Evolutionary conservation across 1,140 invertebrate genomes (phyloP).

Genomic region (Microplitis demolitor): DNA sequence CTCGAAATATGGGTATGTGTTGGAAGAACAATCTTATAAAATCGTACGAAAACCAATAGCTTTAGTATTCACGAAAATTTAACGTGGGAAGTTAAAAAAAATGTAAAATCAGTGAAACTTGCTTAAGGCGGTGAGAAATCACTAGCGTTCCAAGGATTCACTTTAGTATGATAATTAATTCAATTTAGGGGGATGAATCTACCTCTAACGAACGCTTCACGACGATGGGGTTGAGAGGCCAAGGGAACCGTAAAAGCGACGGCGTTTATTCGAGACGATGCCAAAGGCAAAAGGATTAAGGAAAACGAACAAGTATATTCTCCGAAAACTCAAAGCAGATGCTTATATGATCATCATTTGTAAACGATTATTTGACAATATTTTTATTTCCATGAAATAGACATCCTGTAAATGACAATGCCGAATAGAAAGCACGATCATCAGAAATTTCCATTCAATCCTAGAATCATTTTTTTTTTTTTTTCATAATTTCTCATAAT

Average conservation of each 20-base stretch:
- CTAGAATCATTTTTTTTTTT: too few species aligned
- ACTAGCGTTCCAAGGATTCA: conserved; percentile 41
- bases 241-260: conserved; percentile 39
- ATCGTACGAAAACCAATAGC: not conserved
- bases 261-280: conserved; percentile 29
- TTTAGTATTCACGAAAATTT: not conserved
- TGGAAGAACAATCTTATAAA: not conserved
- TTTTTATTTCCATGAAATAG: not conserved
- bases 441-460: too few species aligned
- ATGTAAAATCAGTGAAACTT: conserved; percentile 21
- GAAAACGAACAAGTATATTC: conserved; percentile 28
- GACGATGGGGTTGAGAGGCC: conserved; percentile 42
- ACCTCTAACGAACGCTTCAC: conserved; percentile 46
- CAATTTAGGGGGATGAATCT: conserved; percentile 47
- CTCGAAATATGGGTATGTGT: too few species aligned
- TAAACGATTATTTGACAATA: not conserved
- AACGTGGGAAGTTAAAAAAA: conserved; percentile 19
- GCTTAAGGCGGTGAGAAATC: conserved; percentile 22
- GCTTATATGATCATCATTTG: not conserved
- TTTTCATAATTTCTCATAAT: too few species aligned
- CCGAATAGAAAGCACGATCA: too few species aligned
- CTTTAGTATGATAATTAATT: conserved; percentile 51
- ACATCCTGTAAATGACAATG: not conserved
- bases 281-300: conserved; percentile 31
- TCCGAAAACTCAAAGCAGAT: not conserved